Conservation (phyloP, 2,888 invertebrate species). For the Acanthosepion pharaonis region DNA sequence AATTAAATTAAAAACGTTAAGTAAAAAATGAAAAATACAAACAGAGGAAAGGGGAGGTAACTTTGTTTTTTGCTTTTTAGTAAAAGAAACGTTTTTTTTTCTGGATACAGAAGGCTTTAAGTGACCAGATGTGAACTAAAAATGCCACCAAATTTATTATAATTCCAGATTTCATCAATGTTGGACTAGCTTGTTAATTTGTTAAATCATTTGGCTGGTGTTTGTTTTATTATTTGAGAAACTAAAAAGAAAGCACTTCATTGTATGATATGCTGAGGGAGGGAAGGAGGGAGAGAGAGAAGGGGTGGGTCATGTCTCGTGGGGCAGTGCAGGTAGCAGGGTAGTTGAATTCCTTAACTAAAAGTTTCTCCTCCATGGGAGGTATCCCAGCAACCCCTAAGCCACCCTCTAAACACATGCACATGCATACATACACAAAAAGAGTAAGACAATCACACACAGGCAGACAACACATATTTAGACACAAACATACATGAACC, state of each 20-base stretch:
- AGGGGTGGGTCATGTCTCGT: neutral
- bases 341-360: neutral
- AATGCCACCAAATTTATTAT: too few species aligned
- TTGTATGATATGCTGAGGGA: neutral
- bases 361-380: constrained; percentile 9
- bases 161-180: neutral
- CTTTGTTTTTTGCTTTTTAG: neutral
- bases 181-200: neutral
- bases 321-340: constrained; percentile 20
- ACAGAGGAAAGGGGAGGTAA: neutral
- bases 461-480: neutral
- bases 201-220: neutral
- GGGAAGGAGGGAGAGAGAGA: neutral
- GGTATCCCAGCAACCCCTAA: constrained; percentile 9
- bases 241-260: neutral
- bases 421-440: neutral
- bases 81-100: neutral
- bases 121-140: neutral
- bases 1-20: neutral
- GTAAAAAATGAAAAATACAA: neutral
- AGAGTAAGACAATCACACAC: neutral
- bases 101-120: neutral
- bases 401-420: neutral
- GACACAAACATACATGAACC: neutral
- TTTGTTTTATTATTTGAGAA: neutral